These are phyloP conservation scores for Anastrepha ludens DNA, from an alignment of 1,140 invertebrate species.

Conservation along the genomic window DNA sequence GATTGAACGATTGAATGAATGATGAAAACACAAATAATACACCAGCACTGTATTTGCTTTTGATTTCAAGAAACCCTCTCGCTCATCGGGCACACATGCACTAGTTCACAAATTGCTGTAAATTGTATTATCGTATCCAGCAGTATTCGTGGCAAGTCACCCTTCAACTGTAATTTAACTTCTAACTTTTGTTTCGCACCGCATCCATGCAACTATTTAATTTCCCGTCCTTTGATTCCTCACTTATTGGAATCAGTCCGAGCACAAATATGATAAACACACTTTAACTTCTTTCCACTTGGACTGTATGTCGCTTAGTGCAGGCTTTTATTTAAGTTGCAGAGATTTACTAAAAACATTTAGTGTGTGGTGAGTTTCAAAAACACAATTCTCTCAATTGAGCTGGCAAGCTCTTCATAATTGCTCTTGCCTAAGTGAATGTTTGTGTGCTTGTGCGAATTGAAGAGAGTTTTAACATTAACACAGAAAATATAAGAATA, in stretches of 20 bases:
- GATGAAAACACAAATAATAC: neutral
- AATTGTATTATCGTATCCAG: neutral
- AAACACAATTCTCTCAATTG: neutral
- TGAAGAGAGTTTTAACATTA: neutral
- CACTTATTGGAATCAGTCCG: neutral
- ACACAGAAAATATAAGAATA: too few relatives aligned
- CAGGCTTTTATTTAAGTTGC: constrained; percentile 41
- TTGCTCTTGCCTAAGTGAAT: too few relatives aligned
- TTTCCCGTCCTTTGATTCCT: neutral
- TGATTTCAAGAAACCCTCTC: neutral
- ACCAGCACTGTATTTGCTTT: neutral
- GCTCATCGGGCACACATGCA: neutral
- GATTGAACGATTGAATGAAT: neutral
- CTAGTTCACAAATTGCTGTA: neutral
- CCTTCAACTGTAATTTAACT: neutral
- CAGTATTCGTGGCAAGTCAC: neutral
- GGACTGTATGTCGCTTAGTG: neutral
- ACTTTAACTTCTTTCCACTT: neutral
- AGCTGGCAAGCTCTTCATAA: too few relatives aligned
- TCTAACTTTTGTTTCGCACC: neutral
- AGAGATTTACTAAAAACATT: neutral
- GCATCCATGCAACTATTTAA: neutral
- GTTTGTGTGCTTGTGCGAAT: neutral
- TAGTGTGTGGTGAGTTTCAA: neutral
- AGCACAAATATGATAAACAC: neutral